Evolutionary conservation across 2,888 invertebrate species (phyloP).

Genomic region (Drosophila subquinaria): DNA sequence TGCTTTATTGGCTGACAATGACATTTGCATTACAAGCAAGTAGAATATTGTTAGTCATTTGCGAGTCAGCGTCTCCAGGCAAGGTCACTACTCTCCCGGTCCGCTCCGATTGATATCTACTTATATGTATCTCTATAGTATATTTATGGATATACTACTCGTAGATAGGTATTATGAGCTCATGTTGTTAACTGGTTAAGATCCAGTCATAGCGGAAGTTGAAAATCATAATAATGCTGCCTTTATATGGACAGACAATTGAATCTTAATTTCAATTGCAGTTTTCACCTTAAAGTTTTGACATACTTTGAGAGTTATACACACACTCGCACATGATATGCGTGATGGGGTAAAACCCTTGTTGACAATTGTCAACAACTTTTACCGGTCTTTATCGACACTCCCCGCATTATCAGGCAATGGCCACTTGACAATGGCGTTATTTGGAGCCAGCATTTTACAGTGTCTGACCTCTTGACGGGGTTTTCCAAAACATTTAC

Average conservation of each 20-base stretch:
- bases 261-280: conserved; percentile 17
- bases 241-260: conserved; percentile 25
- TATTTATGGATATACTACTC: conserved; percentile 2
- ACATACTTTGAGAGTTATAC: conserved; percentile 30
- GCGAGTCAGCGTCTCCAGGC: conserved; percentile 24
- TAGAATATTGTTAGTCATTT: conserved; percentile 46
- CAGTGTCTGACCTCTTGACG: conserved; percentile 48
- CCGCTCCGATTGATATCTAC: conserved; percentile 31
- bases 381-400: conserved; percentile 56
- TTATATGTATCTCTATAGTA: conserved; percentile 5
- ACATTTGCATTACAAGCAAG: conserved; percentile 52
- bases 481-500: conserved; percentile 52
- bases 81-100: conserved; percentile 46
- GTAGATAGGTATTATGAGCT: conserved; percentile 37
- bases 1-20: conserved; percentile 52
- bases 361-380: conserved; percentile 51
- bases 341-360: conserved; percentile 48
- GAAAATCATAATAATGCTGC: conserved; percentile 25
- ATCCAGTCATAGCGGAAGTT: conserved; percentile 53
- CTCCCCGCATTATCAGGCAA: conserved; percentile 36
- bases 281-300: conserved; percentile 42
- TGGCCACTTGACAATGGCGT: conserved; percentile 48
- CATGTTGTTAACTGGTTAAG: conserved; percentile 38
- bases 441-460: conserved; percentile 35
- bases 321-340: conserved; percentile 1